phyloP scores from a whole-genome alignment of 1,140 invertebrate species.

The Harlomillsia oculata region DNA sequence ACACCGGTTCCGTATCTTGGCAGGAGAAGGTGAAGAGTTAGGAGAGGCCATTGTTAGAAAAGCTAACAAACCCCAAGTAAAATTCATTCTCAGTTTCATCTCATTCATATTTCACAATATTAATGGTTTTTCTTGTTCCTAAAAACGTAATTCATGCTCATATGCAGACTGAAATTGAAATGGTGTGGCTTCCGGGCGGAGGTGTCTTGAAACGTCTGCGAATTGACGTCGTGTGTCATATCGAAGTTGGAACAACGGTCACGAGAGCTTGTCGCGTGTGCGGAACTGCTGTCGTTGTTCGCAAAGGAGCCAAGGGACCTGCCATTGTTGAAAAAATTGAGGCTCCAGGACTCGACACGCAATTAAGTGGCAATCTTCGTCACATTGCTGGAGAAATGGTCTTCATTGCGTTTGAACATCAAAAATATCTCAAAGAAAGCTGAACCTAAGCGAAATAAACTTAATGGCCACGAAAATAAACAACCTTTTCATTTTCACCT shows the following conservation, averaged over 20 bases:
- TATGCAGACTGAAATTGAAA: conserved; percentile 38
- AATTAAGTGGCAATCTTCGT: conserved; percentile 42
- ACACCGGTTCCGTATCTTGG: conserved; percentile 33
- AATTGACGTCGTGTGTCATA: conserved; percentile 55
- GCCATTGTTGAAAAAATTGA: conserved; percentile 51
- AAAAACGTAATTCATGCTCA: conserved; percentile 38
- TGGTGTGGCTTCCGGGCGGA: conserved; percentile 37
- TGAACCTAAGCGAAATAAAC: too few relatives aligned
- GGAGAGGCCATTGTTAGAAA: conserved; percentile 49
- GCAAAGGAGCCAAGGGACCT: conserved; percentile 43
- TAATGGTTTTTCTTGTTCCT: neutral
- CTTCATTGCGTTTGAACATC: conserved; percentile 26
- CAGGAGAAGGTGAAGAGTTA: conserved; percentile 40
- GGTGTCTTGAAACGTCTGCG: conserved; percentile 53
- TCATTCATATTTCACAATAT: too few relatives aligned
- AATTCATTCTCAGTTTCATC: neutral
- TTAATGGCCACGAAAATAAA: too few relatives aligned
- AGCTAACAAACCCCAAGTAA: conserved; percentile 25
- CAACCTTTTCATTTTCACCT: too few relatives aligned
- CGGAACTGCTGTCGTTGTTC: conserved; percentile 50
- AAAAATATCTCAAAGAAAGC: conserved; percentile 22
- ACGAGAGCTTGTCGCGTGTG: conserved; percentile 54
- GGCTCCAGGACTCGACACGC: conserved; percentile 56
- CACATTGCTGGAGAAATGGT: conserved; percentile 31
- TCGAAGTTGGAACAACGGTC: conserved; percentile 47